phyloP scores from a whole-genome alignment of 2,113 vertebrate species.

The Dromiciops gliroides region DNA sequence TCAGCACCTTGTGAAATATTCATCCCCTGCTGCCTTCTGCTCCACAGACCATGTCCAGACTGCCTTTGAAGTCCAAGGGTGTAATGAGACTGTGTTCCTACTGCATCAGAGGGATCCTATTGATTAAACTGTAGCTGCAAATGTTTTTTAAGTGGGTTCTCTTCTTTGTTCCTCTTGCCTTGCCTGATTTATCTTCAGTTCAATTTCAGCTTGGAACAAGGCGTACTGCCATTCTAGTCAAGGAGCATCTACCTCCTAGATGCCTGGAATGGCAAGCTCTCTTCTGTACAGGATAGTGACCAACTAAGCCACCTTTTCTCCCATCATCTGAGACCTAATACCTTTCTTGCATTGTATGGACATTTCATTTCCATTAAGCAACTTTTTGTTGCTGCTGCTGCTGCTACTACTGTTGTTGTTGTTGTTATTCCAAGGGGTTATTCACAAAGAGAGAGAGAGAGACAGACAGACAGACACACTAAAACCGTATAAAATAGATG shows the following conservation, averaged over 20 bases:
- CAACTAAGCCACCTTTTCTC: neutral
- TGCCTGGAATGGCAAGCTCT: neutral
- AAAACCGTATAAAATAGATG: neutral
- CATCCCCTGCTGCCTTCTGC: neutral
- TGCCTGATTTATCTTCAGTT: slow-evolving; percentile 12
- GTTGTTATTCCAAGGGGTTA: neutral
- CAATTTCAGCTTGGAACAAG: neutral
- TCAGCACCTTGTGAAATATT: neutral
- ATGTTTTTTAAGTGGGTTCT: neutral
- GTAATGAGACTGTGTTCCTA: neutral
- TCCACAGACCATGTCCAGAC: neutral
- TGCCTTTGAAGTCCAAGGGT: neutral
- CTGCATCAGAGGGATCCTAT: neutral
- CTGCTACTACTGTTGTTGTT: slow-evolving; percentile 17
- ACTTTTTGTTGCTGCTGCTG: neutral
- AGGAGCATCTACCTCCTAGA: neutral
- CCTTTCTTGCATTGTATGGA: neutral
- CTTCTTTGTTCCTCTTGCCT: neutral
- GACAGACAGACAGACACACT: no score
- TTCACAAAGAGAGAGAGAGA: neutral
- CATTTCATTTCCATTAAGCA: slow-evolving; percentile 4
- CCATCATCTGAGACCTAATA: neutral
- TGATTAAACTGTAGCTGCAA: neutral
- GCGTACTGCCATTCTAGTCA: neutral
- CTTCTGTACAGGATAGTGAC: neutral